Evolutionary conservation across 2,888 invertebrate genomes (phyloP).

Genomic region (Heliconius ethilla): DNA sequence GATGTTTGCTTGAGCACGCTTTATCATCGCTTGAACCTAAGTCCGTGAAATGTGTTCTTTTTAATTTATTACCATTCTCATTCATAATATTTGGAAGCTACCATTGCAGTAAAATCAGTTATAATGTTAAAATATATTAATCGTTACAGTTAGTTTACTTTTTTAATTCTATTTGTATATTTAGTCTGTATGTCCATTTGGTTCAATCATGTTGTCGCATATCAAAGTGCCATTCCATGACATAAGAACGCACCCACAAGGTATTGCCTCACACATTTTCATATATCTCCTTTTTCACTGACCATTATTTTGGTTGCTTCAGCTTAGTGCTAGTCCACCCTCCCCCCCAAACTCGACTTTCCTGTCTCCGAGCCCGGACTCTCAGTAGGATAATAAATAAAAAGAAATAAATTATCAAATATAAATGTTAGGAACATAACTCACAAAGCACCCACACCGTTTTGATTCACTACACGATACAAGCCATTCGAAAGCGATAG

Average conservation of each 20-base stretch:
- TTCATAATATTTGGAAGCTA: conserved; percentile 5
- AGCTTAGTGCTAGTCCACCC: conserved; percentile 64
- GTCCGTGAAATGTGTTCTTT: not conserved
- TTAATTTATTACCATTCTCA: conserved; percentile 22
- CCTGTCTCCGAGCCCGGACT: conserved; percentile 79
- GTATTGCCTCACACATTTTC: not conserved
- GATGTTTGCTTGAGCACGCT: conserved; percentile 64
- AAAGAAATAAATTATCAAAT: conserved; percentile 77
- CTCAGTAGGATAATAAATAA: conserved; percentile 70
- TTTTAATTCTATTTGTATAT: not conserved
- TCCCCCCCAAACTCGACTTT: conserved; percentile 71
- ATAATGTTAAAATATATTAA: not conserved
- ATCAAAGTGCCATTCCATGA: conserved; percentile 12
- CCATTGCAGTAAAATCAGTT: conserved; percentile 1
- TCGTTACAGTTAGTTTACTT: not conserved
- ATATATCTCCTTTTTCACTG: conserved; percentile 12
- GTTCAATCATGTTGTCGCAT: conserved; percentile 2
- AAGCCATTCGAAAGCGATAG: conserved; percentile 48
- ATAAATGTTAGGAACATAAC: conserved; percentile 80
- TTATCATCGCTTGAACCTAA: conserved; percentile 55
- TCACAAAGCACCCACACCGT: conserved; percentile 78
- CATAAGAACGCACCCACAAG: conserved; percentile 12
- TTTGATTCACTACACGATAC: conserved; percentile 63
- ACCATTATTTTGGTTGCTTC: conserved; percentile 51
- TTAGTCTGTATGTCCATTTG: not conserved